Evolutionary conservation across 2,888 invertebrate species (phyloP), one percentile per base, ranked within the genome.

Genomic region (Morpho helenor): DNA sequence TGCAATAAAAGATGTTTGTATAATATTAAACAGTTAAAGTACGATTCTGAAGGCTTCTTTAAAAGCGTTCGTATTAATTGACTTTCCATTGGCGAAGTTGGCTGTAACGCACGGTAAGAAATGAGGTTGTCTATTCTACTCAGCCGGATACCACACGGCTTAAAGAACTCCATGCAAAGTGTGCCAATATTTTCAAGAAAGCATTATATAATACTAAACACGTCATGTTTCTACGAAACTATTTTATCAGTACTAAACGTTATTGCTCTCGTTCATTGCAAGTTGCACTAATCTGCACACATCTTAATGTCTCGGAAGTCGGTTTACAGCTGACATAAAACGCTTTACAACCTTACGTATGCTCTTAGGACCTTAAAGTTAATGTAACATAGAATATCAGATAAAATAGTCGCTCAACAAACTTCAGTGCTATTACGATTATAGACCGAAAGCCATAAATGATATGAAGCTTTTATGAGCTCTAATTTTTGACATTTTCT

Each of bases 261-360:
- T 53, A 53, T 46, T 40, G 39, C 53, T 41, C 10, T 50, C 40
- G 48, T 48, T 55, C 48, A 41, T 10, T 61, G 57, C 55, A 58
- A 56, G 39, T 42, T 61, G 63, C 61, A 61, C 61, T 61, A 61
- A 61, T 56, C 58, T 63, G 43, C 52, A 63, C 44, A 41, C 49
- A 46, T 61, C 57, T 61, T 63, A 45, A 61, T 50, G 56, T 53
- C 56, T 56, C 52, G 63, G 61, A 61, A 61, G 53, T 53, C 52
- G 61, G 58, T 63, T 63, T 63, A 63, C 53, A 56, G 50, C 63
- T 55, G 50, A 51, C 63, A 63, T 63, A 61, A 63, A 63, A 58
- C 60, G 55, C 51, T 62, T 60, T 57, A 57, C 57, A 54, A 22
- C 57, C 48, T 53, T 50, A 48, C 57, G 57, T 60, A 52, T 55